Conservation (phyloP, 2,888 invertebrate species). For the Stenotaenia linearis region DNA sequence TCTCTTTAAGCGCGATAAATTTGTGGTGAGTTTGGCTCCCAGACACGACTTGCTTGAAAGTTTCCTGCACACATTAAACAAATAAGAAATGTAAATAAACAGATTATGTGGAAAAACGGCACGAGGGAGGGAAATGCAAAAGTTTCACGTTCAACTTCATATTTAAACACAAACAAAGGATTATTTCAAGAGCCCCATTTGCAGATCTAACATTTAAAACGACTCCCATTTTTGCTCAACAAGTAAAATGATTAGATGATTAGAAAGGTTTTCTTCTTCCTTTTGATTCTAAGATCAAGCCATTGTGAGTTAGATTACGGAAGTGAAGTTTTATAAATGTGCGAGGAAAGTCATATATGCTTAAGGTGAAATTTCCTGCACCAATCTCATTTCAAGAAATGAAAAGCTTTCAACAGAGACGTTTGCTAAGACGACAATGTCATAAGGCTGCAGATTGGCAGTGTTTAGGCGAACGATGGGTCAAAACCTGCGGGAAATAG, state of each 20-base stretch:
- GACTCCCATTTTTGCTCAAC: not conserved
- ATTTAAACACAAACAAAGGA: too few relatives aligned
- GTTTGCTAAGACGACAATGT: not conserved
- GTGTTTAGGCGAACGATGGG: not conserved
- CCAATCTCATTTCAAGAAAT: slow-evolving; percentile 8
- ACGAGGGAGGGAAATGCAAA: not conserved
- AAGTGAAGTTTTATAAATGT: not conserved
- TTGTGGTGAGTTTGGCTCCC: slow-evolving; percentile 40
- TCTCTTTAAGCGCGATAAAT: slow-evolving; percentile 41
- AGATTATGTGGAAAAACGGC: not conserved
- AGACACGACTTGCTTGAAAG: slow-evolving; percentile 39
- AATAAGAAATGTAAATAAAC: not conserved
- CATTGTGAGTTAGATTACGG: not conserved
- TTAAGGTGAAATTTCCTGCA: not conserved
- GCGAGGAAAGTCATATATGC: not conserved
- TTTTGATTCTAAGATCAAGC: not conserved
- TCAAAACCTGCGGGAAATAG: slow-evolving; percentile 2
- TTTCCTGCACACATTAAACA: slow-evolving; percentile 36
- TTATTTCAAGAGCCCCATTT: too few relatives aligned
- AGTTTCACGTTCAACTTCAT: too few relatives aligned
- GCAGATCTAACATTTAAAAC: not conserved
- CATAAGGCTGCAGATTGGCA: not conserved
- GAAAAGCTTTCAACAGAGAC: slow-evolving; percentile 1
- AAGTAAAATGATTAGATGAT: too few relatives aligned
- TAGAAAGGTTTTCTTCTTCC: not conserved